These are phyloP conservation scores for Sericinus montela DNA, from an alignment of 2,888 invertebrate genomes.

Conservation along the genomic window DNA sequence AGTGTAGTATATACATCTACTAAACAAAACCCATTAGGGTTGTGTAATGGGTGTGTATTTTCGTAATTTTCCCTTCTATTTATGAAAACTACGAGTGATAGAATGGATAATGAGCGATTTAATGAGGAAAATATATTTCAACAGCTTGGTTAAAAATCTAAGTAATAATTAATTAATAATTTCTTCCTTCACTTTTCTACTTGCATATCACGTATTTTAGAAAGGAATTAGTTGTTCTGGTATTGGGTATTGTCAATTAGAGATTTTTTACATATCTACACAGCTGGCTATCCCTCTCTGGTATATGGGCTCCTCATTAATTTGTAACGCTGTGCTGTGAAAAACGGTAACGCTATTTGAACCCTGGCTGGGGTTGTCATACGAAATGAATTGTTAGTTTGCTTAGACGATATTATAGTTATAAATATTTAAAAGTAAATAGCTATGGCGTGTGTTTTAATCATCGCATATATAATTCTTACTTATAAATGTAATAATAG, in stretches of 20 bases:
- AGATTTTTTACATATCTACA: slow-evolving; percentile 46
- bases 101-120: no score
- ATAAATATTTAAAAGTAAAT: no score
- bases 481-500: not conserved
- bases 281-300: no score
- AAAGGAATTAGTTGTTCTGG: slow-evolving; percentile 47
- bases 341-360: not conserved
- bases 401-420: no score
- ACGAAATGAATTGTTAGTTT: not conserved
- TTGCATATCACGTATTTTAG: slow-evolving; percentile 67
- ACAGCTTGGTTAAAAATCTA: slow-evolving; percentile 27
- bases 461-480: no score
- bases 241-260: slow-evolving; percentile 59
- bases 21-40: no score
- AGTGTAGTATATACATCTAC: no score
- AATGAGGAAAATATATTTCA: slow-evolving; percentile 57
- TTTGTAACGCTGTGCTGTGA: slow-evolving; percentile 2
- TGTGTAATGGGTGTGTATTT: no score
- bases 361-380: slow-evolving; percentile 10
- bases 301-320: not conserved
- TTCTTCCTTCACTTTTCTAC: slow-evolving; percentile 61
- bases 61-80: no score
- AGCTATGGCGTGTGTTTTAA: not conserved
- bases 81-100: no score
- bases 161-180: slow-evolving; percentile 34